Conservation (phyloP, 2,797 vertebrate species). For the Australoheros facetus region DNA sequence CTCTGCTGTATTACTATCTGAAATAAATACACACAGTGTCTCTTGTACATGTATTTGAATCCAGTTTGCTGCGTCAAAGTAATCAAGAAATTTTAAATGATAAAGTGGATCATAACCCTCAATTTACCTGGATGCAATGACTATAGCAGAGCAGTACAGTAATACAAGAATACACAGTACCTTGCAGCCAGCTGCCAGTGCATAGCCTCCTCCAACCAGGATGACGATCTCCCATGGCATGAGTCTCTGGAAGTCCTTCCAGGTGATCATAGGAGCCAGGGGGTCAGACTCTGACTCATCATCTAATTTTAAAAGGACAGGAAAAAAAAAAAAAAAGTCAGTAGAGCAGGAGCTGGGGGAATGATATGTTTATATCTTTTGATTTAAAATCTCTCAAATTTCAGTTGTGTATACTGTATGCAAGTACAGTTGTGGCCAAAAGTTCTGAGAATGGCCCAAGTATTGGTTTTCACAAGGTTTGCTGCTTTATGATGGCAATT, state of each 20-base stretch:
- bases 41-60: neutral
- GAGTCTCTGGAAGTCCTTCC: constrained; percentile 97
- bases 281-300: constrained; percentile 65
- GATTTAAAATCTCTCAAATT: neutral
- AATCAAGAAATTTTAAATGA: neutral
- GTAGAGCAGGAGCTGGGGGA: neutral
- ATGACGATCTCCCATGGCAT: constrained; percentile 99
- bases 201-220: constrained; percentile 96
- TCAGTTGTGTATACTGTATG: neutral
- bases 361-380: neutral
- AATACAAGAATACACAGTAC: constrained; percentile 63
- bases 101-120: neutral
- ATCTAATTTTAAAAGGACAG: constrained; percentile 53
- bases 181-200: constrained; percentile 97
- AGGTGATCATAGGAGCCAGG: constrained; percentile 92
- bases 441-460: no score
- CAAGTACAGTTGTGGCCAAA: neutral
- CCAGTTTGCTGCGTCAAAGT: neutral
- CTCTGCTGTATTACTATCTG: neutral
- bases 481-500: no score
- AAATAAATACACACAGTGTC: neutral
- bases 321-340: neutral
- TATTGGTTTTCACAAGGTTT: no score
- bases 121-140: neutral
- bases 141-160: neutral